Evolutionary conservation across 1,140 invertebrate genomes (phyloP), one percentile per base, ranked within the genome.

Genomic region (Branchinecta lindahli): DNA sequence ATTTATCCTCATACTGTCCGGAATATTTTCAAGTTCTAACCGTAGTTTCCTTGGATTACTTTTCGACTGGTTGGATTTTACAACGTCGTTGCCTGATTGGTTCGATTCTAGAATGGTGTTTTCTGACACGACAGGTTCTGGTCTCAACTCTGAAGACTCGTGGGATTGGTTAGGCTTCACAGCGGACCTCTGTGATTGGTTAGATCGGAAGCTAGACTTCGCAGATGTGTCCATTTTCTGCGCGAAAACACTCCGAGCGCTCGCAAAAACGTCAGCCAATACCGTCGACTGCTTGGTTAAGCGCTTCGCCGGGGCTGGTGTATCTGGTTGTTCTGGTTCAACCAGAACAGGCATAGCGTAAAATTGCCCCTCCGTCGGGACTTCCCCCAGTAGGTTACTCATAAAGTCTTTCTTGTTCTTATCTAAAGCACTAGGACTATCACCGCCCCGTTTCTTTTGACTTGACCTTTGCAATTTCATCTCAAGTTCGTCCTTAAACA

Each of bases 401-500:
- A 61, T 61, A 61, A 61, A 61, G 12, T 61, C 52, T 61, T 6
- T 61, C 52, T 61, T 61, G 18, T 61, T 61, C 18, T 61, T 61
- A 15, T 20, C 52, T 61, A 61, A 61, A 61, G 6, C 33, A 33
- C 33, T 61, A 15, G 52, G 52, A 20, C 12, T 61, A 61, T 61
- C 52, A 12, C 12, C 9, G n/a, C n/a, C 18, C 18, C 12, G 52
- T 61, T 61, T 61, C 52, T 61, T 61, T 33, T 33, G 33, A 33
- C 33, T 33, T 33, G 33, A 33, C 33, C 33, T 33, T 33, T 33
- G 33, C 12, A 61, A 61, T 6, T 61, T 61, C 52, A 61, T 12
- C 18, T 61, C 52, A 61, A 61, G 52, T 61, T 61, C 52, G 52
- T 61, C 52, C 52, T 61, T 61, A 61, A 61, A 61, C 18, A 61